phyloP scores from a whole-genome alignment of 2,797 vertebrate genomes.

The Chromis chromis region DNA sequence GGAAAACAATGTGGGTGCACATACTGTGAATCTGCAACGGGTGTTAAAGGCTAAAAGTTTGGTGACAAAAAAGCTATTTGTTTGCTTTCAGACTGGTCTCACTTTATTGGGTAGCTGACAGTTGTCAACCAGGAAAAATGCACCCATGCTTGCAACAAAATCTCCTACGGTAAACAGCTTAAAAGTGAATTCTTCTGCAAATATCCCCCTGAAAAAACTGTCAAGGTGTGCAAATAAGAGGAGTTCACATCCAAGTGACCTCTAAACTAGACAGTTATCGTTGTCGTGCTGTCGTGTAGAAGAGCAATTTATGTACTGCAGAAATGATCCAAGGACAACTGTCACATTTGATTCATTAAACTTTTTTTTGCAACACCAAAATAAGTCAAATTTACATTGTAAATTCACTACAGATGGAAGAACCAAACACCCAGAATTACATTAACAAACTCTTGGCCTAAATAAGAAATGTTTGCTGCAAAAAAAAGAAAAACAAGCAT shows the following conservation, averaged over 20 bases:
- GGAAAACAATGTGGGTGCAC: conserved; percentile 14
- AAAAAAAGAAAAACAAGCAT: neutral
- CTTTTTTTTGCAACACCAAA: conserved; percentile 9
- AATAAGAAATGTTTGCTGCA: neutral
- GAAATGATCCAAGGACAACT: conserved; percentile 2
- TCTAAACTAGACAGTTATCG: neutral
- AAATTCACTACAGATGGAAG: neutral
- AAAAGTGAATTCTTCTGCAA: conserved; percentile 2
- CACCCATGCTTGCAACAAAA: conserved; percentile 6
- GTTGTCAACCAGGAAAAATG: conserved; percentile 19
- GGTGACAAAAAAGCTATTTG: neutral
- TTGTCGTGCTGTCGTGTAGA: neutral
- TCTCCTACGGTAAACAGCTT: neutral
- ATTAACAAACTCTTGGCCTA: neutral
- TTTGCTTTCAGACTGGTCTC: conserved; percentile 35
- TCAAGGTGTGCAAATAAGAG: conserved; percentile 2
- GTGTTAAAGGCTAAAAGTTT: conserved; percentile 31
- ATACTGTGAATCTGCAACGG: conserved; percentile 19
- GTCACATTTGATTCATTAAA: conserved; percentile 9
- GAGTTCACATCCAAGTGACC: neutral
- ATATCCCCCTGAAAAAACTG: neutral
- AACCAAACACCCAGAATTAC: conserved; percentile 4
- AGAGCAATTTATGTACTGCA: neutral
- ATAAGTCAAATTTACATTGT: conserved; percentile 6
- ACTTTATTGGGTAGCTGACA: conserved; percentile 34